phyloP scores from a whole-genome alignment of 2,888 invertebrate genomes.

The Onchidella celtica region DNA sequence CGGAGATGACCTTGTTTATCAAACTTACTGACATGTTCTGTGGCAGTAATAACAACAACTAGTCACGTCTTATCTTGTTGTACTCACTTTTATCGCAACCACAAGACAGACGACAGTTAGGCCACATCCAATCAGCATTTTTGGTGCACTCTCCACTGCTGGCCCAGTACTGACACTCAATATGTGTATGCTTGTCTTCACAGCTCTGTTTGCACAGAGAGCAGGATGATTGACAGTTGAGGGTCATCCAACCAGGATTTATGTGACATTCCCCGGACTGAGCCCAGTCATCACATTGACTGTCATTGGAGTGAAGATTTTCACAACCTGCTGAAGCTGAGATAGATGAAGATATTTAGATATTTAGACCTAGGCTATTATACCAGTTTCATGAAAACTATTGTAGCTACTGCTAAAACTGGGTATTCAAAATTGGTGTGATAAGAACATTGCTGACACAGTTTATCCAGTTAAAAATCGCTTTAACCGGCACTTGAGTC shows the following conservation, averaged over 20 bases:
- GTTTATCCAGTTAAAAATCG: too few species aligned
- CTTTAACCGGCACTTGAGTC: too few species aligned
- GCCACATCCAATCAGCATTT: conserved; percentile 66
- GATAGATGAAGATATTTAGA: not conserved
- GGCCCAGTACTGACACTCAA: conserved; percentile 63
- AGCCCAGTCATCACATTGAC: conserved; percentile 60
- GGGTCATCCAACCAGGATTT: conserved; percentile 66
- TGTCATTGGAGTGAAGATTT: conserved; percentile 57
- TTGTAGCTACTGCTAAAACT: not conserved
- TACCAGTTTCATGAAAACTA: not conserved
- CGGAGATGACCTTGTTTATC: too few species aligned
- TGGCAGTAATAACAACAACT: not conserved
- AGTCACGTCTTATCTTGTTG: not conserved
- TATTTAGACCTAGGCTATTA: too few species aligned
- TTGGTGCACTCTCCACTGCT: conserved; percentile 59
- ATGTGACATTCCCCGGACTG: conserved; percentile 60
- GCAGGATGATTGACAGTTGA: conserved; percentile 63
- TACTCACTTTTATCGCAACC: conserved; percentile 63
- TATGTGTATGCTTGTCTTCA: conserved; percentile 51
- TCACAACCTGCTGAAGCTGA: conserved; percentile 57
- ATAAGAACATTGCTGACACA: too few species aligned
- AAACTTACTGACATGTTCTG: too few species aligned
- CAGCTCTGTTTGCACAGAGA: conserved; percentile 58
- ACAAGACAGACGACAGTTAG: conserved; percentile 66
- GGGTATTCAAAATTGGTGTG: too few species aligned